Conservation (phyloP, 2,888 invertebrate species). For the Esperia sulphurella region DNA sequence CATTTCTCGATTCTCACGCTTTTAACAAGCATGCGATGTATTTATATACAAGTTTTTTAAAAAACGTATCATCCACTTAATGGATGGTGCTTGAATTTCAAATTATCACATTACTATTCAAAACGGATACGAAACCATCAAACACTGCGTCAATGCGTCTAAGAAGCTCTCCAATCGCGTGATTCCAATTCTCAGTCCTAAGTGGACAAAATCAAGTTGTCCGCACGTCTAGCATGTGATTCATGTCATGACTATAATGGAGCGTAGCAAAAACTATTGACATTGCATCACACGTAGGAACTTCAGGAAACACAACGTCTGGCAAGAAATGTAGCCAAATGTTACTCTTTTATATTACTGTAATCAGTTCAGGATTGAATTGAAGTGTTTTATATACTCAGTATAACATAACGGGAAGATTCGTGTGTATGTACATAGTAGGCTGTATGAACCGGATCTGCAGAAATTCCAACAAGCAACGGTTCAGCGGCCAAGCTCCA, state of each 20-base stretch:
- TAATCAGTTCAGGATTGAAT: neutral
- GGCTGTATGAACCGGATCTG: conserved; percentile 39
- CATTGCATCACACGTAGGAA: conserved; percentile 12
- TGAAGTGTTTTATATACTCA: neutral
- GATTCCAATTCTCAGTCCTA: conserved; percentile 18
- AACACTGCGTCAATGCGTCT: conserved; percentile 23
- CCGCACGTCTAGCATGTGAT: conserved; percentile 16
- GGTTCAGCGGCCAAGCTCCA: conserved; percentile 34
- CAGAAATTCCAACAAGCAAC: conserved; percentile 43
- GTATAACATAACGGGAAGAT: conserved; percentile 8
- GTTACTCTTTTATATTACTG: neutral
- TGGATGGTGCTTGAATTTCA: neutral
- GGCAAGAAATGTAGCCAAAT: conserved; percentile 7
- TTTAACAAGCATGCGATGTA: neutral
- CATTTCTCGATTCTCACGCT: neutral
- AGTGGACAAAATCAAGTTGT: conserved; percentile 13
- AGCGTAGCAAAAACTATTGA: conserved; percentile 2
- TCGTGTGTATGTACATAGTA: conserved; percentile 12
- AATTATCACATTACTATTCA: conserved; percentile 20
- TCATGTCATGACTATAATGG: conserved; percentile 17
- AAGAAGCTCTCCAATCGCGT: conserved; percentile 22
- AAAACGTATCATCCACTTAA: neutral
- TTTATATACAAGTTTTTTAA: neutral
- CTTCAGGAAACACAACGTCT: conserved; percentile 1
- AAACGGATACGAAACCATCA: conserved; percentile 17